Evolutionary conservation across 2,888 invertebrate species (phyloP), one percentile per base, ranked within the genome.

Genomic region (Sphaerophoria taeniata): DNA sequence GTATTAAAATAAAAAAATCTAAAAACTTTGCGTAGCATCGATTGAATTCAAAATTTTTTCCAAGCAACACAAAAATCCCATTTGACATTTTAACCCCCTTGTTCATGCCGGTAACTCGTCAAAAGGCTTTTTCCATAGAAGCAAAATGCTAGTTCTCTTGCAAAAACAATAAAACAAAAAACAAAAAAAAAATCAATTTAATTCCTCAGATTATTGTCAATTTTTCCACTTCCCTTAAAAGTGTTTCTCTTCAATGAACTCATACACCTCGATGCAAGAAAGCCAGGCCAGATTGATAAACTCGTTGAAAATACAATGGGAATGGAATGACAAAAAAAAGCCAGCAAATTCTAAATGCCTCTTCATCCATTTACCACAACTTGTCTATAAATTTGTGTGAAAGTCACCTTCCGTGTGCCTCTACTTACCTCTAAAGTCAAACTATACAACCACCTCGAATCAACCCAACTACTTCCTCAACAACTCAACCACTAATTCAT

Each of bases 361-460:
- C 39, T 39, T 43, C 51, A n/a, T 34, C 49, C 43, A 39, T 61
- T 34, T 33, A 36, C 39, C 53, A 73, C 63, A 24, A 24, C 63
- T 71, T 72, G 47, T 49, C 72, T 60, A 72, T 53, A 82, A 82
- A 82, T 77, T 71, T 77, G 60, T 60, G 71, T 60, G 71, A 81
- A 72, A 82, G 76, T 77, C 67, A 82, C 72, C 77, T 82, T 77
- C 72, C 77, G 77, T 67, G 81, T 55, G 81, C 67, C 63, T 4
- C 56, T 60, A 58, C 67, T 77, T 77, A 76, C 67, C 67, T 76
- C 24, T 73, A 33, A 45, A 14, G 69, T 53, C 73, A 78, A 24
- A 56, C 43, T 43, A 24, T 0, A 9, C 9, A 9, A 2, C 12
- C 43, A 43, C 43, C 43, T 43, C 7, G 7, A 39, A 39, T 7